These are phyloP conservation scores for Luperina nickerlii DNA, from an alignment of 2,888 invertebrate genomes.

Conservation along the genomic window DNA sequence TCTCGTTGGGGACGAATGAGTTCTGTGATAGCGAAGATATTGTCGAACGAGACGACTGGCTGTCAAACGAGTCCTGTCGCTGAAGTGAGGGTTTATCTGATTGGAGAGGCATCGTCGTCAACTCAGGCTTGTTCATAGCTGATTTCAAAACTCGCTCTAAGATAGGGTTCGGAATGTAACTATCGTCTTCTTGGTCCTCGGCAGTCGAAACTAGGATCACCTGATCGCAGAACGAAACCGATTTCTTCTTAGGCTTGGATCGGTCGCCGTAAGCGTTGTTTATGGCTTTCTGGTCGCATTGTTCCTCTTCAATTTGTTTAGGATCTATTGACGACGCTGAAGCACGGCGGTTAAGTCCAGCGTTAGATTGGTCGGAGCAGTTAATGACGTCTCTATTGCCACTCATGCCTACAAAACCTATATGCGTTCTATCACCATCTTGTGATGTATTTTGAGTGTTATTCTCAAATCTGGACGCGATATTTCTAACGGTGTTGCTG, in stretches of 20 bases:
- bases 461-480: slow-evolving; percentile 95
- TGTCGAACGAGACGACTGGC: slow-evolving; percentile 88
- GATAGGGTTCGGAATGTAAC: slow-evolving; percentile 97
- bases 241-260: slow-evolving; percentile 95
- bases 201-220: slow-evolving; percentile 98
- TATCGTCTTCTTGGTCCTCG: slow-evolving; percentile 97
- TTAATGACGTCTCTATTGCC: slow-evolving; percentile 87
- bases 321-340: slow-evolving; percentile 86
- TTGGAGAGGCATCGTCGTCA: slow-evolving; percentile 88
- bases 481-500: slow-evolving; percentile 92
- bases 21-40: slow-evolving; percentile 88
- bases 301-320: slow-evolving; percentile 85
- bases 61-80: slow-evolving; percentile 88
- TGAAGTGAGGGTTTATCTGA: slow-evolving; percentile 87
- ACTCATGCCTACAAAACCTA: slow-evolving; percentile 84
- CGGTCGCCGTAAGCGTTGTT: slow-evolving; percentile 86
- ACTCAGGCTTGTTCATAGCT: slow-evolving; percentile 94
- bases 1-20: slow-evolving; percentile 80
- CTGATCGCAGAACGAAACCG: slow-evolving; percentile 98
- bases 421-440: slow-evolving; percentile 83
- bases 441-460: slow-evolving; percentile 74
- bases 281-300: slow-evolving; percentile 78
- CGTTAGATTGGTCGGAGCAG: slow-evolving; percentile 83
- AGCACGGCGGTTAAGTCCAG: slow-evolving; percentile 80
- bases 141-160: slow-evolving; percentile 95